These are phyloP conservation scores for Ichneumon xanthorius DNA, from an alignment of 2,888 invertebrate species.

Conservation along the genomic window DNA sequence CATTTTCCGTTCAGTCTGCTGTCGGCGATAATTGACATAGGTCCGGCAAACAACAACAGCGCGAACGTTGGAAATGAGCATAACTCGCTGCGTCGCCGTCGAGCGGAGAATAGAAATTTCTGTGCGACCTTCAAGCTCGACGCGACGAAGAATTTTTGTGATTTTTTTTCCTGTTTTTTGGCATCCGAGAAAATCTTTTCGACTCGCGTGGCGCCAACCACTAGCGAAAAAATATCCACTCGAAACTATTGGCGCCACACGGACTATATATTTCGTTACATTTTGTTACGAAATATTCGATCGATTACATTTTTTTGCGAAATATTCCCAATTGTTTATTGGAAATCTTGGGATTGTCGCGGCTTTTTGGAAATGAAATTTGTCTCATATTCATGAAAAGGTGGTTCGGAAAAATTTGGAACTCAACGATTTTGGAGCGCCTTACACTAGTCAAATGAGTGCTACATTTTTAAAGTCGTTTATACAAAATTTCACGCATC, in stretches of 20 bases:
- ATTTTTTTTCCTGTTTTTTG: background rate
- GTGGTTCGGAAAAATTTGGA: too few relatives aligned
- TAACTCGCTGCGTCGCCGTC: background rate
- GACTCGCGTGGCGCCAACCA: background rate
- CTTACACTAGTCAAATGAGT: too few relatives aligned
- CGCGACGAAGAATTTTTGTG: background rate
- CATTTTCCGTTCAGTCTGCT: background rate
- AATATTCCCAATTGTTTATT: too few relatives aligned
- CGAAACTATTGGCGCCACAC: background rate
- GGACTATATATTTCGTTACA: background rate
- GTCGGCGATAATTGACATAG: slow-evolving; percentile 12
- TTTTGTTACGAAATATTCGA: too few relatives aligned
- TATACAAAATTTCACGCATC: too few relatives aligned
- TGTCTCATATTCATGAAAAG: too few relatives aligned
- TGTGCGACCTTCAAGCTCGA: background rate
- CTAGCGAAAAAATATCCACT: background rate
- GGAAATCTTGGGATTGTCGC: too few relatives aligned
- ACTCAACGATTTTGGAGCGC: too few relatives aligned
- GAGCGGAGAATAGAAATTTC: background rate
- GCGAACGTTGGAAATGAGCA: slow-evolving; percentile 15
- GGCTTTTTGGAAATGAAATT: too few relatives aligned
- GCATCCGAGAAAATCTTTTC: background rate
- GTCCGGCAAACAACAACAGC: slow-evolving; percentile 32
- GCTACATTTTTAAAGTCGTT: too few relatives aligned
- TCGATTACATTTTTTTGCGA: background rate